phyloP scores from a whole-genome alignment of 2,888 invertebrate genomes.

The Xiphydria camelus region DNA sequence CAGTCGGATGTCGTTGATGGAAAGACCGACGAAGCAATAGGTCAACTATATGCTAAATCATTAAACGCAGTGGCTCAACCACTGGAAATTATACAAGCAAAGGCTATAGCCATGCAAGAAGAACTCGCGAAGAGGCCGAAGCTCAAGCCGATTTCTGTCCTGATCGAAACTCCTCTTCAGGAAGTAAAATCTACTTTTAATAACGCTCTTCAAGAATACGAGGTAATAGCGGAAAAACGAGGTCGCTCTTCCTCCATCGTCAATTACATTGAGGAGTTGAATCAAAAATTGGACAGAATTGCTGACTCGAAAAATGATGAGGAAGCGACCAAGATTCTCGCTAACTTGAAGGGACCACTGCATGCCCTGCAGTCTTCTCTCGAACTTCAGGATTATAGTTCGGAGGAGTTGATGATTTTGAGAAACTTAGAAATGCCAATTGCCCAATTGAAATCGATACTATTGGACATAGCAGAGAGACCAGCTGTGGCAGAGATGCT shows the following conservation, averaged over 20 bases:
- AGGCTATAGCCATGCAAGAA: slow-evolving; percentile 9
- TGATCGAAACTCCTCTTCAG: slow-evolving; percentile 2
- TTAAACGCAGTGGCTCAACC: slow-evolving; percentile 12
- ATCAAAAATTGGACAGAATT: slow-evolving; percentile 9
- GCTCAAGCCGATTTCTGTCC: slow-evolving; percentile 2
- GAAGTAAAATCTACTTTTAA: slow-evolving; percentile 2
- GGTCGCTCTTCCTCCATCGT: slow-evolving; percentile 13
- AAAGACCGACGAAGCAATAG: slow-evolving; percentile 9
- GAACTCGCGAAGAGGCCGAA: neutral
- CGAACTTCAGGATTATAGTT: slow-evolving; percentile 11
- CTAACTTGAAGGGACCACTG: slow-evolving; percentile 11
- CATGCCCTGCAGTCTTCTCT: slow-evolving; percentile 11
- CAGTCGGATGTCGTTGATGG: slow-evolving; percentile 8
- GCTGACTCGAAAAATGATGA: slow-evolving; percentile 3
- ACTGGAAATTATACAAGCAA: slow-evolving; percentile 16
- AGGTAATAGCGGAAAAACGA: slow-evolving; percentile 7
- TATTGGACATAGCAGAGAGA: slow-evolving; percentile 1
- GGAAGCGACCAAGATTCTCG: slow-evolving; percentile 4
- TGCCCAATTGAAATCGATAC: slow-evolving; percentile 6
- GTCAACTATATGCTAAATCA: slow-evolving; percentile 4
- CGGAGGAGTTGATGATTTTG: slow-evolving; percentile 10
- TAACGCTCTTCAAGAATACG: slow-evolving; percentile 7
- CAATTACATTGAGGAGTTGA: slow-evolving; percentile 12
- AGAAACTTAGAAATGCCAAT: slow-evolving; percentile 10
- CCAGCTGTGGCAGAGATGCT: neutral